These are phyloP conservation scores for Hanleya hanleyi DNA, from an alignment of 2,888 invertebrate genomes.

Conservation along the genomic window DNA sequence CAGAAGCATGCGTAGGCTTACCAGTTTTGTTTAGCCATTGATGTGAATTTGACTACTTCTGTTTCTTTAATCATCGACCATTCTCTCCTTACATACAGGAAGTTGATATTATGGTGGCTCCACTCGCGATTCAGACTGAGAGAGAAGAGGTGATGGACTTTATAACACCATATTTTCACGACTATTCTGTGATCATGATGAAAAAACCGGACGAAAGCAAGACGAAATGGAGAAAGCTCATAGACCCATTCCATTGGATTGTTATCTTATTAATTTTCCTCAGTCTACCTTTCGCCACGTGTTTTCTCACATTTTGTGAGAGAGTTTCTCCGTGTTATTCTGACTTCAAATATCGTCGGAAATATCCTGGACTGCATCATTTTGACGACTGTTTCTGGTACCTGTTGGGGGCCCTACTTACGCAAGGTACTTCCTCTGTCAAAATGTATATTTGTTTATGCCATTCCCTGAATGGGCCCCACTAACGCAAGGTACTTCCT, in stretches of 20 bases:
- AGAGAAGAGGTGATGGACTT: constrained; percentile 32
- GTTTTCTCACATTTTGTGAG: constrained; percentile 27
- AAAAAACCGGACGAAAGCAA: constrained; percentile 11
- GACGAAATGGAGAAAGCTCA: background rate
- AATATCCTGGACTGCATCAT: background rate
- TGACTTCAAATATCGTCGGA: background rate
- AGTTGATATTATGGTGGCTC: constrained; percentile 23
- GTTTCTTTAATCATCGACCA: no score
- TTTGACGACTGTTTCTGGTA: background rate
- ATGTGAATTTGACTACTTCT: no score
- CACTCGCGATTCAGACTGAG: constrained; percentile 15
- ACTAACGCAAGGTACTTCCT: constrained; percentile 42
- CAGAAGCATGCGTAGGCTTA: no score
- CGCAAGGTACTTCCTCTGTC: constrained; percentile 37
- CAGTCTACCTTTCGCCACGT: constrained; percentile 37
- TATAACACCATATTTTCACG: constrained; percentile 15
- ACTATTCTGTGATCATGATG: constrained; percentile 20
- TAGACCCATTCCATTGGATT: constrained; percentile 49
- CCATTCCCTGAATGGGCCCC: constrained; percentile 36
- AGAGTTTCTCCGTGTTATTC: background rate
- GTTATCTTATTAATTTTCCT: constrained; percentile 46
- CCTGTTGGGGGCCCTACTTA: constrained; percentile 38
- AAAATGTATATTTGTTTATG: background rate
- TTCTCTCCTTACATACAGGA: no score
- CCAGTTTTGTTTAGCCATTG: no score